Percentiles rank a stretch among this genome's conserved stretches.
Evolutionary conservation across 2,113 vertebrate species (phyloP).

Genomic region (Furnarius figulus): DNA sequence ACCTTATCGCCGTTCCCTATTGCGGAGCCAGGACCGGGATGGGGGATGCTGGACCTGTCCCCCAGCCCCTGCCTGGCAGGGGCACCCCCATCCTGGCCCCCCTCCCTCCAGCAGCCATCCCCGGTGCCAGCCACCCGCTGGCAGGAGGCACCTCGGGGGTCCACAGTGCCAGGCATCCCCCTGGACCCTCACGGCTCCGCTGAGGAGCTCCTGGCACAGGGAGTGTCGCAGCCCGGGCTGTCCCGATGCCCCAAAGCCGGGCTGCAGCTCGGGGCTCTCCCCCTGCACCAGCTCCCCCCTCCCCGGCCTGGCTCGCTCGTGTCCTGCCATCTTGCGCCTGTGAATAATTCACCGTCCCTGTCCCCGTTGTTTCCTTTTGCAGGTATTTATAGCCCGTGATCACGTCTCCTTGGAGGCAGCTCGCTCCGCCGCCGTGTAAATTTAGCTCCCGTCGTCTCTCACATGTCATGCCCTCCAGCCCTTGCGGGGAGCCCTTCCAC

Average conservation of each 20-base stretch:
- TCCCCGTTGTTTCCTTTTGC: conserved; percentile 50
- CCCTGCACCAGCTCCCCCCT: background rate
- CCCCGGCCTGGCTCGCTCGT: background rate
- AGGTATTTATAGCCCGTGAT: conserved; percentile 65
- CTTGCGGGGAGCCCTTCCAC: background rate
- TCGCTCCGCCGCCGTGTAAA: background rate
- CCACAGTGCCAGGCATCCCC: background rate
- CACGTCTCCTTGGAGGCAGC: conserved; percentile 58
- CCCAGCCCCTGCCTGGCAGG: accelerated
- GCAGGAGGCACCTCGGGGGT: background rate
- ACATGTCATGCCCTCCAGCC: conserved; percentile 21
- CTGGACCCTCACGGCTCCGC: accelerated
- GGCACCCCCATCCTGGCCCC: accelerated
- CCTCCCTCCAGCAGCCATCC: background rate
- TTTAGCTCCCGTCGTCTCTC: conserved; percentile 55
- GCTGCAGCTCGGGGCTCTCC: background rate
- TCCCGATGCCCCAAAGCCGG: accelerated
- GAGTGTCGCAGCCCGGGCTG: background rate
- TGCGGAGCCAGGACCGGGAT: accelerated
- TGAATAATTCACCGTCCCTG: conserved; percentile 59
- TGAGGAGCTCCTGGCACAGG: accelerated
- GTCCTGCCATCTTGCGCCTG: conserved; percentile 28
- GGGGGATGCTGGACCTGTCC: background rate
- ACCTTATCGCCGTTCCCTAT: too few relatives aligned
- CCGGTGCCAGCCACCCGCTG: background rate